Evolutionary conservation across 64 coral and sea anemone genomes (phyloP).

Genomic region (Orbicella faveolata): DNA sequence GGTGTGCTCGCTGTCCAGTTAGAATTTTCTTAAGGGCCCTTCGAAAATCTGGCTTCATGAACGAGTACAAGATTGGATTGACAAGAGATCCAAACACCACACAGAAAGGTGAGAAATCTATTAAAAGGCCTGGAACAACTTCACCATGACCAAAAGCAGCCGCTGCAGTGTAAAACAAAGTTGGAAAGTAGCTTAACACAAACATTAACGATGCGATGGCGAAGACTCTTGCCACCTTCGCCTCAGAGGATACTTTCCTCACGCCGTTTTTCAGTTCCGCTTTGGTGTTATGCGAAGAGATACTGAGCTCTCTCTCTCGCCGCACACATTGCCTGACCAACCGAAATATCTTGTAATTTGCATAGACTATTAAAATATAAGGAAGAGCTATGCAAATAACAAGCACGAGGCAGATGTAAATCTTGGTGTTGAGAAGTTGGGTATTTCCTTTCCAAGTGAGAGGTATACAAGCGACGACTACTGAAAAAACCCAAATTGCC

Average conservation of each 20-base stretch:
- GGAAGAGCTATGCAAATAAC: slow-evolving; percentile 44
- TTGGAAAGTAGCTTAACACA: slow-evolving; percentile 58
- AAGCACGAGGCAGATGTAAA: slow-evolving; percentile 49
- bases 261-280: neutral
- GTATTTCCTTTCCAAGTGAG: slow-evolving; percentile 46
- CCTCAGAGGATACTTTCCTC: slow-evolving; percentile 51
- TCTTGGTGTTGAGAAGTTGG: slow-evolving; percentile 4
- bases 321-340: slow-evolving; percentile 41
- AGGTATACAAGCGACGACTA: slow-evolving; percentile 46
- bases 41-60: slow-evolving; percentile 69
- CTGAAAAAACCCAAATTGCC: slow-evolving; percentile 47
- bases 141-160: neutral
- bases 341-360: slow-evolving; percentile 58
- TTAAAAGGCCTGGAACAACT: slow-evolving; percentile 18
- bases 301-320: slow-evolving; percentile 53
- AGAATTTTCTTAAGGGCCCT: slow-evolving; percentile 48
- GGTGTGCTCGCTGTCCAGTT: slow-evolving; percentile 18
- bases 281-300: slow-evolving; percentile 4
- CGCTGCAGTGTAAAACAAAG: slow-evolving; percentile 36
- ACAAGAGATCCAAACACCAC: slow-evolving; percentile 47
- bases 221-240: slow-evolving; percentile 64
- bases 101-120: slow-evolving; percentile 47
- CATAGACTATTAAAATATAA: slow-evolving; percentile 51
- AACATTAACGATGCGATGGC: slow-evolving; percentile 62
- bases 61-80: slow-evolving; percentile 60